A percentile compares a stretch with the other conserved stretches of the same genome.
These are phyloP conservation scores for Coelopa pilipes DNA, from an alignment of 2,888 invertebrate genomes.

Conservation along the genomic window DNA sequence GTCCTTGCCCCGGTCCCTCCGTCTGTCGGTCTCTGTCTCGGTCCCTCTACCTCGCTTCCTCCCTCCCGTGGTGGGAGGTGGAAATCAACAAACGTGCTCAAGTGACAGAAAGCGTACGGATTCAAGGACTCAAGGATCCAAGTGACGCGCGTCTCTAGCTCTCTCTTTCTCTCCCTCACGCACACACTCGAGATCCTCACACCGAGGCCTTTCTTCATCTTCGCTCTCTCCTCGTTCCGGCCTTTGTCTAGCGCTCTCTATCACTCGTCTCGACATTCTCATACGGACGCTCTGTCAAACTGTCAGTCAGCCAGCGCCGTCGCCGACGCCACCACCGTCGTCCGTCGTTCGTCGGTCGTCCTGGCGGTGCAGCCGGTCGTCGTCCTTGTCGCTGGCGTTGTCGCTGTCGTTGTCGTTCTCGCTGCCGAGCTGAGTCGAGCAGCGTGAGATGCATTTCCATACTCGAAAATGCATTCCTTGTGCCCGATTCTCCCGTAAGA, in stretches of 20 bases:
- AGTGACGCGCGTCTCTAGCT: not conserved
- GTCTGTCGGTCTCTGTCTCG: no score
- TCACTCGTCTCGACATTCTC: no score
- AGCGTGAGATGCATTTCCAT: conserved; percentile 26
- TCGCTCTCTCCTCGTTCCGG: no score
- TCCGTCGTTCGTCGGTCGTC: not conserved
- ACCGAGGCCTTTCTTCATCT: no score
- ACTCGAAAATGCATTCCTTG: conserved; percentile 25
- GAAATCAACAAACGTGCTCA: conserved; percentile 40
- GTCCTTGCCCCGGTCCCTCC: no score
- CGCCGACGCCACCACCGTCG: not conserved
- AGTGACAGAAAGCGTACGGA: conserved; percentile 37
- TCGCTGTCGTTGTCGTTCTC: not conserved
- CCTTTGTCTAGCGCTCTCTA: no score
- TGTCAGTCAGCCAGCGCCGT: conserved; percentile 16
- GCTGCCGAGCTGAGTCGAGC: no score
- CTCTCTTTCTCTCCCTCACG: not conserved
- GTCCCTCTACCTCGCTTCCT: no score
- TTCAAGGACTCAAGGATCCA: conserved; percentile 23
- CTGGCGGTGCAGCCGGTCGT: not conserved
- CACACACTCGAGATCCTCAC: not conserved
- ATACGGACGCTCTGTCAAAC: not conserved
- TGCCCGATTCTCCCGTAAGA: conserved; percentile 1
- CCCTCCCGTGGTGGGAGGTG: conserved; percentile 14
- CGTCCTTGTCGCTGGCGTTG: no score